phyloP scores from a whole-genome alignment of 2,797 vertebrate species.

The Pempheris klunzingeri region DNA sequence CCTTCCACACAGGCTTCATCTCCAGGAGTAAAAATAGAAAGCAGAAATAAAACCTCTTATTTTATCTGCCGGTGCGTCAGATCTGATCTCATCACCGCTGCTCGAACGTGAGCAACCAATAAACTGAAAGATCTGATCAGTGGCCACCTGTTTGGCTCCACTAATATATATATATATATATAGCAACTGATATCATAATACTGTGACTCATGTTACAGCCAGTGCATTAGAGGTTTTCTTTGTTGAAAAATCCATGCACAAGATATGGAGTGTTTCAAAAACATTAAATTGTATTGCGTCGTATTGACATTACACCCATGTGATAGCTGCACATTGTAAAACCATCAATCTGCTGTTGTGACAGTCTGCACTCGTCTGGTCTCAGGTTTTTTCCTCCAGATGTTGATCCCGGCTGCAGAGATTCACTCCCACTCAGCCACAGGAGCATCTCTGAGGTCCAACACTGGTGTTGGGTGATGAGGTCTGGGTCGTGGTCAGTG shows the following conservation, averaged over 20 bases:
- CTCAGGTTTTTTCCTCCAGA: too few species aligned
- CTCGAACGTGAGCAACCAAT: background rate
- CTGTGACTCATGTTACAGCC: background rate
- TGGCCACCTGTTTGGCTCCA: background rate
- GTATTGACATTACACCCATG: too few species aligned
- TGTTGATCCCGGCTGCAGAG: background rate
- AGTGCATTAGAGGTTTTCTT: background rate
- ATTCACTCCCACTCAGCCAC: too few species aligned
- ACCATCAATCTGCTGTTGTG: too few species aligned
- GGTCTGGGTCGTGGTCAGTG: background rate
- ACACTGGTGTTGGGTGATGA: background rate
- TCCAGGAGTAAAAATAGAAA: conserved; percentile 6
- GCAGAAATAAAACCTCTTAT: background rate
- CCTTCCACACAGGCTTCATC: background rate
- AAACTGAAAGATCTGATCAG: background rate
- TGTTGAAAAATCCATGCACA: background rate
- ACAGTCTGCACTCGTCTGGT: too few species aligned
- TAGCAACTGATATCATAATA: background rate
- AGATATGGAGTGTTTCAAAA: background rate
- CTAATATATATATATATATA: background rate
- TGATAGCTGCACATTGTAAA: too few species aligned
- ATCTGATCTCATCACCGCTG: conserved; percentile 12
- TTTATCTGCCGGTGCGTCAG: conserved; percentile 17
- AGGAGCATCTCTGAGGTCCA: background rate
- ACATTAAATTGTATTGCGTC: too few species aligned